A percentile compares a stretch with the other conserved stretches of the same genome.
phyloP scores from a whole-genome alignment of 2,797 vertebrate species.

The Fratercula arctica region DNA sequence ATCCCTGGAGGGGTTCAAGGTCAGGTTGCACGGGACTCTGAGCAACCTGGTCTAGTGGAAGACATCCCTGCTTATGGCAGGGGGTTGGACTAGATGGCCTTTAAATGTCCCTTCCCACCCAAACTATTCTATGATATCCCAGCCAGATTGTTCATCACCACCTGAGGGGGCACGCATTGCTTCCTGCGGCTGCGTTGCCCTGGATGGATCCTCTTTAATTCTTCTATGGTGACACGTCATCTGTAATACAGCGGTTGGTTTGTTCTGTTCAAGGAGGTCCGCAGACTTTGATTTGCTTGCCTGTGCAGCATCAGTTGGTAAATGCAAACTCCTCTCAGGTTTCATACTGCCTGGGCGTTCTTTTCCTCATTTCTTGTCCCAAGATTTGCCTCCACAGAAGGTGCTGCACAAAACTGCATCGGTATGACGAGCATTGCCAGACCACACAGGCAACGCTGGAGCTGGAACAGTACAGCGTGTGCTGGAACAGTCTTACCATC shows the following conservation, averaged over 20 bases:
- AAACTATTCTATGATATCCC: neutral
- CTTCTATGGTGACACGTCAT: neutral
- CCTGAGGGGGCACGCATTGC: neutral
- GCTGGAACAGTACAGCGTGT: neutral
- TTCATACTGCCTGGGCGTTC: neutral
- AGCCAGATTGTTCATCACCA: accelerated
- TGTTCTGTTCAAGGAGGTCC: neutral
- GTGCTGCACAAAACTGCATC: neutral
- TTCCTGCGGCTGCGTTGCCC: neutral
- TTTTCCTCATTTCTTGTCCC: neutral
- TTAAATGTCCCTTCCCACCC: neutral
- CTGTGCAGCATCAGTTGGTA: neutral
- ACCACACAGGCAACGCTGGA: slow-evolving; percentile 13
- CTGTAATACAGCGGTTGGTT: neutral
- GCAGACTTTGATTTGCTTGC: neutral
- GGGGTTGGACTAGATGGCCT: neutral
- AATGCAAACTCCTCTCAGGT: neutral
- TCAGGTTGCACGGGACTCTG: neutral
- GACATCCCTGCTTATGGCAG: neutral
- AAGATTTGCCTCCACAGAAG: neutral
- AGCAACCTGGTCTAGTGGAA: neutral
- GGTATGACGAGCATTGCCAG: neutral
- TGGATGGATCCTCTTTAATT: neutral
- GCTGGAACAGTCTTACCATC: neutral
- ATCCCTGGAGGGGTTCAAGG: neutral